Conservation (phyloP, 2,888 invertebrate genomes). For the Mystacides longicornis region DNA sequence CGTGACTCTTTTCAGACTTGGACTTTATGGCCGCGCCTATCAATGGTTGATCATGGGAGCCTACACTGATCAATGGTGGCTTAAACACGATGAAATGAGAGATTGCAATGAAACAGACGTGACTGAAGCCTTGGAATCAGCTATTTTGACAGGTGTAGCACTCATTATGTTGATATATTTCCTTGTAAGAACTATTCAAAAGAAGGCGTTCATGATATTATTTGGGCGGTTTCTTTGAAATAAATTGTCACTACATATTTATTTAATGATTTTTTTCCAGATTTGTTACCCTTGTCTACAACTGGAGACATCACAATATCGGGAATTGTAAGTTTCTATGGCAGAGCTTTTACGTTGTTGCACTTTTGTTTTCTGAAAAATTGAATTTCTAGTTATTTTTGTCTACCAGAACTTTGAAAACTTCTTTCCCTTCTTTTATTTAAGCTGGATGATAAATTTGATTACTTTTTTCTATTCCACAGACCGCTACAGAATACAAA, state of each 20-base stretch:
- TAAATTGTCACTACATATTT: neutral
- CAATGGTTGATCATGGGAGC: constrained; percentile 94
- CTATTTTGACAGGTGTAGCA: constrained; percentile 68
- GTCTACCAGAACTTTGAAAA: no score
- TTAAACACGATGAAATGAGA: constrained; percentile 39
- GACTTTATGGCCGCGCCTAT: constrained; percentile 87
- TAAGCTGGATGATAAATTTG: neutral
- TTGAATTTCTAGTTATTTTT: no score
- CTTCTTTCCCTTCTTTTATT: no score
- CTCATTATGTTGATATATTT: no score
- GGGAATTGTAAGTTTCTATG: constrained; percentile 80
- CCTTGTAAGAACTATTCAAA: no score
- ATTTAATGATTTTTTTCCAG: constrained; percentile 32
- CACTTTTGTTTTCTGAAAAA: no score
- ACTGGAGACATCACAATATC: constrained; percentile 82
- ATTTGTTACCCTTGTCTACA: constrained; percentile 78
- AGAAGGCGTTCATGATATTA: no score
- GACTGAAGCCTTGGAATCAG: constrained; percentile 73
- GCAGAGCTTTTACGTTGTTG: no score
- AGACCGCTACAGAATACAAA: constrained; percentile 87
- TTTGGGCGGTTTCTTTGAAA: no score
- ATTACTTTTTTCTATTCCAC: constrained; percentile 20
- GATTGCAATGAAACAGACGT: constrained; percentile 68
- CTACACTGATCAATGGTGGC: constrained; percentile 73
- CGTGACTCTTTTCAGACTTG: constrained; percentile 51